Percentiles rank a stretch among this genome's conserved stretches.
Evolutionary conservation across 2,113 vertebrate species (phyloP).

Genomic region (Orycteropus afer): DNA sequence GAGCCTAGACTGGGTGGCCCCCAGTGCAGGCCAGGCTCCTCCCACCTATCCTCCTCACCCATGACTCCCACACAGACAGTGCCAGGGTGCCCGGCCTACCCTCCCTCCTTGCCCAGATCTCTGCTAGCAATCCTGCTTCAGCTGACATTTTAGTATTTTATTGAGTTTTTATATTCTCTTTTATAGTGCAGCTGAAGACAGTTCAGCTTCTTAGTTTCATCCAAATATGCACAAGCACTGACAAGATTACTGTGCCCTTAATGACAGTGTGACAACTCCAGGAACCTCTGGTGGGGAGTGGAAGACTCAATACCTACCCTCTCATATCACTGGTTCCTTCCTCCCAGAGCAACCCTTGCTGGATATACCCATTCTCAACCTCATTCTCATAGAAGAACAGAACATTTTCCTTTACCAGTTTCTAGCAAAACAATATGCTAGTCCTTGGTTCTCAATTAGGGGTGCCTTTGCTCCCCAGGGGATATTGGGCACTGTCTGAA

Average conservation of each 20-base stretch:
- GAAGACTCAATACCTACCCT: background rate
- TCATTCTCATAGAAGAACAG: background rate
- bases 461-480: too few relatives aligned
- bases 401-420: background rate
- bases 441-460: background rate
- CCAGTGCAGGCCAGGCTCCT: background rate
- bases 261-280: background rate
- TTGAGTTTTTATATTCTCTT: constrained; percentile 64
- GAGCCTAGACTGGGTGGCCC: constrained; percentile 48
- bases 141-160: constrained; percentile 62
- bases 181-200: constrained; percentile 41
- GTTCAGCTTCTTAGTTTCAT: constrained; percentile 51
- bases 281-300: background rate
- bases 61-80: constrained; percentile 1
- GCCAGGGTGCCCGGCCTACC: background rate
- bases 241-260: background rate
- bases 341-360: background rate
- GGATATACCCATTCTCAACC: background rate
- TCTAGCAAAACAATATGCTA: background rate
- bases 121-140: background rate
- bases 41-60: background rate
- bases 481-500: too few relatives aligned
- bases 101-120: background rate
- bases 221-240: background rate
- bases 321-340: background rate